These are phyloP conservation scores for Lissocephala sabroskyi DNA, from an alignment of 2,888 invertebrate species.

Conservation along the genomic window DNA sequence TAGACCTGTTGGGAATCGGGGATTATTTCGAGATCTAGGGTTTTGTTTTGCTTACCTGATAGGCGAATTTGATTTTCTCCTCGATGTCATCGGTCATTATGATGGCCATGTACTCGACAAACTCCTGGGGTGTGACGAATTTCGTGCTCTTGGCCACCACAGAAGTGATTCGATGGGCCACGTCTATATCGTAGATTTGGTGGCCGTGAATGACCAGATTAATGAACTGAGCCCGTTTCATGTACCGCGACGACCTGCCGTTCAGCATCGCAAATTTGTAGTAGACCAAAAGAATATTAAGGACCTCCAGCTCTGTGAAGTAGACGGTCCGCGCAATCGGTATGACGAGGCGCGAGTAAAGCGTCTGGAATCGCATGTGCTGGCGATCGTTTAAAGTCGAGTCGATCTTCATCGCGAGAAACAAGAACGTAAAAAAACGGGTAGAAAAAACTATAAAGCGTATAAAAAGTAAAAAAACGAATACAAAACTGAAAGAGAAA, in stretches of 20 bases:
- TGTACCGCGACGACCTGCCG: constrained; percentile 3
- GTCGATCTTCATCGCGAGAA: constrained; percentile 9
- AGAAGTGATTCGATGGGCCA: constrained; percentile 11
- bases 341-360: background rate
- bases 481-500: background rate
- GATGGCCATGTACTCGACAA: constrained; percentile 12
- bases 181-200: constrained; percentile 15
- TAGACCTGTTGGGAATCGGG: background rate
- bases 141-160: constrained; percentile 5
- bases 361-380: constrained; percentile 12
- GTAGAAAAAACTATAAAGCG: background rate
- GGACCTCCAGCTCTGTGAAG: constrained; percentile 11
- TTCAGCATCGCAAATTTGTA: constrained; percentile 13
- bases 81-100: constrained; percentile 10
- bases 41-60: constrained; percentile 5
- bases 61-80: constrained; percentile 12
- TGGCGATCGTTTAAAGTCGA: constrained; percentile 13
- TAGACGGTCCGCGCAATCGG: constrained; percentile 8
- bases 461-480: background rate
- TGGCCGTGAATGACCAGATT: constrained; percentile 11
- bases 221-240: constrained; percentile 6
- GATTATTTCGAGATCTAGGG: background rate
- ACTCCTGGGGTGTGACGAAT: constrained; percentile 11
- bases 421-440: background rate
- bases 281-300: constrained; percentile 17